phyloP scores from a whole-genome alignment of 2,797 vertebrate species.

The Lophotriccus pileatus region DNA sequence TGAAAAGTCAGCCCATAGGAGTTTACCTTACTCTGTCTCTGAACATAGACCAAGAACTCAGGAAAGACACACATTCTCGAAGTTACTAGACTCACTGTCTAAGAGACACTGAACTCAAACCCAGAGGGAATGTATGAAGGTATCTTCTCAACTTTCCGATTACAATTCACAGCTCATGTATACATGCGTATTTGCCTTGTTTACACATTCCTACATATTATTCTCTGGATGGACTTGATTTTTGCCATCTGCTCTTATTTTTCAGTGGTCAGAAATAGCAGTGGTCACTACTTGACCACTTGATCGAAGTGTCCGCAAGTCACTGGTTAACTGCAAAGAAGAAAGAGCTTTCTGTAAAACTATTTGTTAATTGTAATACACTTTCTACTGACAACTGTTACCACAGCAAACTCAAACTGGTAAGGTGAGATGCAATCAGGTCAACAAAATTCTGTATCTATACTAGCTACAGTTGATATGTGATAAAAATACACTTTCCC shows the following conservation, averaged over 20 bases:
- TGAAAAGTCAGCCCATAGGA: background rate
- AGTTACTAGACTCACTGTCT: too few species aligned
- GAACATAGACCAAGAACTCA: background rate
- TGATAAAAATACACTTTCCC: background rate
- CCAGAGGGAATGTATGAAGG: background rate
- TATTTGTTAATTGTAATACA: background rate
- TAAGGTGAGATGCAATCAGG: background rate
- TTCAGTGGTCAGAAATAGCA: background rate
- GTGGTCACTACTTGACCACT: background rate
- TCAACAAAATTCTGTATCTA: background rate
- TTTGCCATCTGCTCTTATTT: background rate
- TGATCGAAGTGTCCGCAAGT: background rate
- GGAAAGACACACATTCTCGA: background rate
- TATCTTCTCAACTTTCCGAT: background rate
- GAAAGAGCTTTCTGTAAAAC: background rate
- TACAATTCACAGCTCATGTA: background rate
- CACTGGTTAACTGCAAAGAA: background rate
- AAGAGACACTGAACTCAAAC: background rate
- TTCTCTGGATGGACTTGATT: background rate
- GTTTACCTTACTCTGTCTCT: background rate
- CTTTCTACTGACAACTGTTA: background rate
- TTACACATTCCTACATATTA: background rate
- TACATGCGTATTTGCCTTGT: background rate
- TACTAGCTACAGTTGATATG: background rate
- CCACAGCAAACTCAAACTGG: background rate